phyloP scores from a whole-genome alignment of 2,113 vertebrate species.

The Cyprinodon brontotheroides region DNA sequence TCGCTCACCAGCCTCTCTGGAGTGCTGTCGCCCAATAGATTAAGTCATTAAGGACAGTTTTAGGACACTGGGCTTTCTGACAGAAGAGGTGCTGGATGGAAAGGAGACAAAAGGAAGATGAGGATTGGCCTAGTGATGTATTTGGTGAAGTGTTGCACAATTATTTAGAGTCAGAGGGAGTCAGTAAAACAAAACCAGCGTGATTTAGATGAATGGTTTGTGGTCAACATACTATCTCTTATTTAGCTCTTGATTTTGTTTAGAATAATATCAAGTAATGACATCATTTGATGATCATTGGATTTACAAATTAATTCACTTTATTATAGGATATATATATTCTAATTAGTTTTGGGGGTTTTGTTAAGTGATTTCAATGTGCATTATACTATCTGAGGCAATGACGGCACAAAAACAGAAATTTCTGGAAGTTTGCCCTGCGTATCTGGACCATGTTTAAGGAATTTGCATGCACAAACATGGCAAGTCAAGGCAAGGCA shows the following conservation, averaged over 20 bases:
- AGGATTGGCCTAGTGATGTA: conserved; percentile 20
- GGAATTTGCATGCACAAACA: not conserved
- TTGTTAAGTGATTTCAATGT: not conserved
- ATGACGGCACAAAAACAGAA: not conserved
- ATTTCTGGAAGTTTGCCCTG: not conserved
- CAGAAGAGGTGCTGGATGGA: conserved; percentile 39
- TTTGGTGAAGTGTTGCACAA: conserved; percentile 30
- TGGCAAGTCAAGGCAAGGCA: not conserved
- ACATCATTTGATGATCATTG: not conserved
- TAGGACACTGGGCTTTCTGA: conserved; percentile 58
- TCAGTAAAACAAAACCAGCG: not conserved
- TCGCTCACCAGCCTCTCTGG: conserved; percentile 59
- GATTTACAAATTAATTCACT: too few relatives aligned
- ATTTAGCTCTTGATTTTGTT: not conserved
- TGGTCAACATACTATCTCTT: not conserved
- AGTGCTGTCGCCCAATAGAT: conserved; percentile 69
- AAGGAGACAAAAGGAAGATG: conserved; percentile 54
- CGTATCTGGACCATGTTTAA: not conserved
- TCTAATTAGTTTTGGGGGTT: not conserved
- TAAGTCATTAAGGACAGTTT: conserved; percentile 77
- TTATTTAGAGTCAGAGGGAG: conserved; percentile 2
- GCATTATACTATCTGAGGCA: not conserved
- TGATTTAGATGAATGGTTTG: not conserved
- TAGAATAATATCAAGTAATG: not conserved
- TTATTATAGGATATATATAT: not conserved